Evolutionary conservation across 2,797 vertebrate species (phyloP), one percentile per base, ranked within the genome.

Genomic region (Pelobates cultripes): DNA sequence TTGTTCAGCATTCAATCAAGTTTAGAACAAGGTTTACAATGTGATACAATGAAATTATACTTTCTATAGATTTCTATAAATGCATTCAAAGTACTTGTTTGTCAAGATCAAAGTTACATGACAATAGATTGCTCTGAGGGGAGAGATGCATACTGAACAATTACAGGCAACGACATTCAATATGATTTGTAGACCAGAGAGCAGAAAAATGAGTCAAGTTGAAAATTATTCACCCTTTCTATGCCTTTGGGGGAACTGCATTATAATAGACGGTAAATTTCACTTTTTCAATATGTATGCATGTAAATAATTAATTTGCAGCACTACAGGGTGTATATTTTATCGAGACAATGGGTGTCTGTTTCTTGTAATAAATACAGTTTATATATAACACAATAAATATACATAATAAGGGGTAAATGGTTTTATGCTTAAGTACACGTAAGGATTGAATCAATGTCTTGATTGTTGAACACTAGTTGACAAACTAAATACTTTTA

Each of bases 31-130:
- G 77, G 77, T 84, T 79, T 84, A 79, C 77, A 83, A 83, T 71
- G 76, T 57, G 77, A 83, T 83, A 79, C 82, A 84, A 84, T 84
- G 75, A 84, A 84, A 84, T 84, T 75, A 84, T 79, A 79, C 77
- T 84, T 84, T 84, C 77, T 72, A 70, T 79, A 72, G 77, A 67
- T 71, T 75, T 47, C 68, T 72, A 72, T 75, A 84, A 84, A 84
- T 75, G 82, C 78, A 84, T 84, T 84, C 82, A 79, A 43, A 76
- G 73, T 66, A 73, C 71, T 73, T 84, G 82, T 84, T 84, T 84
- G 77, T 84, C 82, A 84, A 75, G 82, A 76, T 84, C 82, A 84
- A 79, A 84, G 82, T 84, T 79, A 79, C 47, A 43, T 73, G 77
- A 84, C 77, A 84, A 84, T 84, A 57, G 82, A 79, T 71, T 42